phyloP scores from a whole-genome alignment of 2,797 vertebrate genomes.

The Halcyon badia region DNA sequence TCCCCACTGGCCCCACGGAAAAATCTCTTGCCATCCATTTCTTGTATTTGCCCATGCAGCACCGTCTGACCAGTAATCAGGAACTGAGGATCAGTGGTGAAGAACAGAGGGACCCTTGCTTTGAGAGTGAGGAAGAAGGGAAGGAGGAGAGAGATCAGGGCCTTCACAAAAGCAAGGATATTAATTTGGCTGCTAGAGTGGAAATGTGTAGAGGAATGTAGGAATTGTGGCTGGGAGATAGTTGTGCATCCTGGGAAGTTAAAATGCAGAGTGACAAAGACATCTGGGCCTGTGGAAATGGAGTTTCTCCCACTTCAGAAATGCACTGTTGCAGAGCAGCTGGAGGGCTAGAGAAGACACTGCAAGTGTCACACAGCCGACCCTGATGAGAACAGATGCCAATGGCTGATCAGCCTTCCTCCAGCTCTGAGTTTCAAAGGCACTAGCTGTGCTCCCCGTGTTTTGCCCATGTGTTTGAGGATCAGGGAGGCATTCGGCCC shows the following conservation, averaged over 20 bases:
- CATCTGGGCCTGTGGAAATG: neutral
- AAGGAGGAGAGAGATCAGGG: neutral
- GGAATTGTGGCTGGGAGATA: neutral
- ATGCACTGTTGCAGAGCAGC: neutral
- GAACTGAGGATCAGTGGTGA: neutral
- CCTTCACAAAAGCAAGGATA: neutral
- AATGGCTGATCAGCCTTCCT: neutral
- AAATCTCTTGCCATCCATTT: neutral
- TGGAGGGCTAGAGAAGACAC: neutral
- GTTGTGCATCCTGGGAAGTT: neutral
- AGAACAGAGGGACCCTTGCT: rapidly evolving
- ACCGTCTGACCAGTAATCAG: neutral
- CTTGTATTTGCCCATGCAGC: neutral
- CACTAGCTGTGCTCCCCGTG: neutral
- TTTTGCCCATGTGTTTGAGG: neutral
- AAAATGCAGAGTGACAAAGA: neutral
- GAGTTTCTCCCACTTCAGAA: constrained; percentile 6
- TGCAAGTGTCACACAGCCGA: rapidly evolving
- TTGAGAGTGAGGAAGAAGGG: neutral
- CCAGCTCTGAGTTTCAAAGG: neutral
- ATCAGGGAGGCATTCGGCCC: neutral
- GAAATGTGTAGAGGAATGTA: neutral
- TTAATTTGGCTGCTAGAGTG: neutral
- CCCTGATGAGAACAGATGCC: neutral
- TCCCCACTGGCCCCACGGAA: neutral